Evolutionary conservation across 2,797 vertebrate genomes (phyloP), one percentile per base, ranked within the genome.

Genomic region (Enteromius paludinosus): DNA sequence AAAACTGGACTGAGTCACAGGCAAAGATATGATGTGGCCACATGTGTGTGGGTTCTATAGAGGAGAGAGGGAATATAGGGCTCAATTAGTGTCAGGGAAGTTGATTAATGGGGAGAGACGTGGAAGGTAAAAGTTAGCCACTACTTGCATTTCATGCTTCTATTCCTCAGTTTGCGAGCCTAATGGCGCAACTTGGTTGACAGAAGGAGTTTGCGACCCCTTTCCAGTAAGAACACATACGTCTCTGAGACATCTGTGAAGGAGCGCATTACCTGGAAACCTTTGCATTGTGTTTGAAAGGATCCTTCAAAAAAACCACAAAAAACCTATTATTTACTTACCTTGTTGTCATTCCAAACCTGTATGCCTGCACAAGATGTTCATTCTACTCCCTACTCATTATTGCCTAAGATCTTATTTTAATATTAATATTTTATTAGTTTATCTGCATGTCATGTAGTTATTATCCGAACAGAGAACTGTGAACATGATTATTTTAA

Each of bases 41-140:
- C 76, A 71, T 74, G 56, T 73, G 81, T 74, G 68, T 65, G 79
- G 30, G 78, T 66, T 68, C 49, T 45, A 64, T 56, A 78, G 79
- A 64, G 77, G 81, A 61, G 38, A 78, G 74, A 23, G 70, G 78
- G 82, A 86, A 79, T 86, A 77, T 69, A 68, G 81, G 73, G 69
- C 85, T 85, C 81, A 83, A 86, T 87, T 87, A 78, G 83, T 83
- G 83, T 87, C 84, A 82, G 45, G 45, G 79, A 84, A 84, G 84
- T 86, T 88, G 87, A 88, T 88, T 88, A 85, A 84, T 83, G 85
- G 79, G 82, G 80, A 73, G 79, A 85, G 87, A 85, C 61, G 15
- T 65, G 61, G 62, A 86, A 85, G 77, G 79, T 83, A 87, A 87
- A 87, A 85, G 78, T 85, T 85, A 84, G 74, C 74, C 72, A 78